These are phyloP conservation scores for Byasa hedistus DNA, from an alignment of 2,888 invertebrate species.

Conservation along the genomic window DNA sequence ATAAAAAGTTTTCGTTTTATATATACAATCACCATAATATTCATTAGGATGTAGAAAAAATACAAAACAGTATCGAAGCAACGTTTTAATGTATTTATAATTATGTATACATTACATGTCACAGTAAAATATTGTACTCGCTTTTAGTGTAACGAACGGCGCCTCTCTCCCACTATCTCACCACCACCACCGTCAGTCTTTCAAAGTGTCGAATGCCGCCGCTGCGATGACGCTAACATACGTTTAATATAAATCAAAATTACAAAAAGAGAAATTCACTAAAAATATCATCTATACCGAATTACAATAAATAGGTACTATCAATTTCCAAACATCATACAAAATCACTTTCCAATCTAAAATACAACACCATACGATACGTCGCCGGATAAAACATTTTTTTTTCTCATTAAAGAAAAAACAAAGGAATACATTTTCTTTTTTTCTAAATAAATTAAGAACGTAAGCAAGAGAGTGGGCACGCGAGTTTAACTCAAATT, in stretches of 20 bases:
- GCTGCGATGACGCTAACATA: too few species aligned
- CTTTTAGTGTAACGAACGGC: conserved; percentile 20
- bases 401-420: neutral
- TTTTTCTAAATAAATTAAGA: conserved; percentile 54
- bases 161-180: too few species aligned
- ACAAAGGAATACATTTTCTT: conserved; percentile 32
- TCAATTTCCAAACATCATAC: neutral
- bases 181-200: neutral
- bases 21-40: too few species aligned
- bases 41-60: neutral
- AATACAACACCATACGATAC: too few species aligned
- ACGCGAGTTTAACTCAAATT: conserved; percentile 69
- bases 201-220: neutral
- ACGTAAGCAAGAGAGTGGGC: conserved; percentile 64
- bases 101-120: conserved; percentile 58
- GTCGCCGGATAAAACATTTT: too few species aligned
- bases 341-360: too few species aligned
- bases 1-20: too few species aligned
- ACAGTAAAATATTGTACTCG: conserved; percentile 73
- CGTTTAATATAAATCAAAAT: too few species aligned
- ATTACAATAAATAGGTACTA: neutral
- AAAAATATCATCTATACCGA: too few species aligned
- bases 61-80: conserved; percentile 55
- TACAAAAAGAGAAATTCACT: too few species aligned
- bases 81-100: conserved; percentile 65